These are phyloP conservation scores for Conger conger DNA, from an alignment of 2,113 vertebrate genomes.

Conservation along the genomic window DNA sequence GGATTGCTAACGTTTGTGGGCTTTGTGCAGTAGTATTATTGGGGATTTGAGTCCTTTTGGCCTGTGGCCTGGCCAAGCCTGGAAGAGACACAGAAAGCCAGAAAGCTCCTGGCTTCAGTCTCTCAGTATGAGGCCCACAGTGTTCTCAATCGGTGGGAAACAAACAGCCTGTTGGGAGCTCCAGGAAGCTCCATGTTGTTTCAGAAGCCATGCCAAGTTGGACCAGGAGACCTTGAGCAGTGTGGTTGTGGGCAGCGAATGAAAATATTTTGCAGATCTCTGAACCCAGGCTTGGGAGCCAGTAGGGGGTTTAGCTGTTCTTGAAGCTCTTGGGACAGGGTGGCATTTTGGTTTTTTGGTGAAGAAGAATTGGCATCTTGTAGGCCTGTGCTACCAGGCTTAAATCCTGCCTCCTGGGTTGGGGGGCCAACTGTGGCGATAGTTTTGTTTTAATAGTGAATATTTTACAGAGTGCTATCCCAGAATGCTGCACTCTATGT, in stretches of 20 bases:
- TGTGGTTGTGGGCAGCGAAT: constrained; percentile 63
- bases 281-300: constrained; percentile 60
- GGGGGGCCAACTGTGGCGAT: constrained; percentile 58
- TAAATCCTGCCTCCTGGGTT: constrained; percentile 55
- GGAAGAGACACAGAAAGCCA: constrained; percentile 36
- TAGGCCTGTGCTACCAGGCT: constrained; percentile 38
- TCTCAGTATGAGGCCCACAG: constrained; percentile 36
- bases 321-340: constrained; percentile 36
- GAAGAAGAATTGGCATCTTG: neutral
- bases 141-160: constrained; percentile 58
- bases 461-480: constrained; percentile 62
- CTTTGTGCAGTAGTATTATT: neutral
- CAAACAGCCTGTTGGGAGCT: constrained; percentile 60
- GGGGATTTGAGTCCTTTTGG: constrained; percentile 35
- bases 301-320: constrained; percentile 44
- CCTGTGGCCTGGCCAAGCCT: constrained; percentile 55
- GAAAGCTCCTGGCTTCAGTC: constrained; percentile 23
- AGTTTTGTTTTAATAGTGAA: constrained; percentile 66
- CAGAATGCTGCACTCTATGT: constrained; percentile 58
- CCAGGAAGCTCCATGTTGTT: constrained; percentile 64
- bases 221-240: constrained; percentile 67
- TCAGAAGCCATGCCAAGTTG: constrained; percentile 74
- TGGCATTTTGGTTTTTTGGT: constrained; percentile 27
- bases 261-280: constrained; percentile 74
- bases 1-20: constrained; percentile 27